These are phyloP conservation scores for Coboldia fuscipes DNA, from an alignment of 1,140 invertebrate genomes.

Conservation along the genomic window DNA sequence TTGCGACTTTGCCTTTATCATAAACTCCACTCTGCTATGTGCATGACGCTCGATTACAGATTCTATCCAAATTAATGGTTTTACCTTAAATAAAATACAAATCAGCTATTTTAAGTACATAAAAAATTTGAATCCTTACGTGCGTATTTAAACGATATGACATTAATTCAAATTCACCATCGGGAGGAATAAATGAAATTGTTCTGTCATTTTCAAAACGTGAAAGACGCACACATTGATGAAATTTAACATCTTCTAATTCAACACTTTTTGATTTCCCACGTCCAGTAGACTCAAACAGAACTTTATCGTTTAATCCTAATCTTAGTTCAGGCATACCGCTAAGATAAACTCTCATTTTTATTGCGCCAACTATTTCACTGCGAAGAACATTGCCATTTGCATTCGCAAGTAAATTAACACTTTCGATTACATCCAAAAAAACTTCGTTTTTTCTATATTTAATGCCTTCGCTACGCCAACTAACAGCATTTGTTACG, in stretches of 20 bases:
- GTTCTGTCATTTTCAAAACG: conserved; percentile 97
- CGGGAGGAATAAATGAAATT: conserved; percentile 97
- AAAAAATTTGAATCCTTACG: conserved; percentile 28
- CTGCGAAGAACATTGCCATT: conserved; percentile 95
- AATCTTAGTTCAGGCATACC: conserved; percentile 99
- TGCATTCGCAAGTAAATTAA: conserved; percentile 92
- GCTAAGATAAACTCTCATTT: conserved; percentile 96
- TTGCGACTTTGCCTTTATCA: conserved; percentile 99
- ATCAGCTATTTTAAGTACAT: neutral
- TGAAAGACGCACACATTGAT: conserved; percentile 95
- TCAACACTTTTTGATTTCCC: conserved; percentile 98
- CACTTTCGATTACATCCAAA: conserved; percentile 97
- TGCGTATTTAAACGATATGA: conserved; percentile 95
- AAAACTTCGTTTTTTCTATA: conserved; percentile 99
- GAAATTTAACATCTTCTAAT: conserved; percentile 98
- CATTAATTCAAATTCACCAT: conserved; percentile 99
- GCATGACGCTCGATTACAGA: conserved; percentile 97
- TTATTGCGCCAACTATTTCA: conserved; percentile 97
- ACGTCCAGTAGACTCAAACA: conserved; percentile 94
- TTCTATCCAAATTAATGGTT: conserved; percentile 99
- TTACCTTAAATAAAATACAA: conserved; percentile 34
- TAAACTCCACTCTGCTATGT: conserved; percentile 95
- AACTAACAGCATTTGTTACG: conserved; percentile 99
- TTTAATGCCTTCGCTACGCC: conserved; percentile 97
- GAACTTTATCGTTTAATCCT: conserved; percentile 96